phyloP scores from a whole-genome alignment of 1,140 invertebrate species.

The Lethocerus indicus region DNA sequence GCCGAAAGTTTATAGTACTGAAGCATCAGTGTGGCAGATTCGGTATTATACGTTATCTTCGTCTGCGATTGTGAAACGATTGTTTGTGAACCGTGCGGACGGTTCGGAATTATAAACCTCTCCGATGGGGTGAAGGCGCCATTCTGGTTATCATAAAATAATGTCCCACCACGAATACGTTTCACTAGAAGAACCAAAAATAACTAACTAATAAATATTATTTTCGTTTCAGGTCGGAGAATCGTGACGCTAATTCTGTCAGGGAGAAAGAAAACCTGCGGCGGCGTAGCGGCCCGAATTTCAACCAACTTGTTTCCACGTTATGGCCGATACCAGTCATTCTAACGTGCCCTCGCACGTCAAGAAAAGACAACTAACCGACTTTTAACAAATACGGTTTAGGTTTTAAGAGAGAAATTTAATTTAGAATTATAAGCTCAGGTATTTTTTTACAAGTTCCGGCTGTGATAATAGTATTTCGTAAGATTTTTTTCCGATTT shows the following conservation, averaged over 20 bases:
- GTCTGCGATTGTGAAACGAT: too few relatives aligned
- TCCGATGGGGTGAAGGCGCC: too few relatives aligned
- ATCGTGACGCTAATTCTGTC: not conserved
- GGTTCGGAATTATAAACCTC: too few relatives aligned
- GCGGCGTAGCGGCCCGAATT: not conserved
- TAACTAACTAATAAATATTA: not conserved
- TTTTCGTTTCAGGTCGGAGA: not conserved
- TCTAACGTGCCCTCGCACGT: slow-evolving; percentile 6
- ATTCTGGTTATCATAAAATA: too few relatives aligned
- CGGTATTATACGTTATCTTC: too few relatives aligned
- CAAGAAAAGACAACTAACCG: slow-evolving; percentile 9
- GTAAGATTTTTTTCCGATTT: not conserved
- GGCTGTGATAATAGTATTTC: not conserved
- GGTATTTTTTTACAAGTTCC: not conserved
- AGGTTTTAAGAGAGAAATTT: not conserved
- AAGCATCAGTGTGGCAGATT: too few relatives aligned
- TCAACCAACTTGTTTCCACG: not conserved
- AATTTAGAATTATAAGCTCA: not conserved
- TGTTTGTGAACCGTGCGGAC: too few relatives aligned
- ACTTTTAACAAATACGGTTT: not conserved
- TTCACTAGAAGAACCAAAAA: not conserved
- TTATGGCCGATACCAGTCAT: not conserved
- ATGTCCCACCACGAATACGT: not conserved
- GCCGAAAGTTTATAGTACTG: too few relatives aligned
- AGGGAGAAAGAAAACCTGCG: not conserved